These are phyloP conservation scores for Nesometra sesokonis DNA, from an alignment of 35 echinoderm and acorn worm species.

Conservation along the genomic window DNA sequence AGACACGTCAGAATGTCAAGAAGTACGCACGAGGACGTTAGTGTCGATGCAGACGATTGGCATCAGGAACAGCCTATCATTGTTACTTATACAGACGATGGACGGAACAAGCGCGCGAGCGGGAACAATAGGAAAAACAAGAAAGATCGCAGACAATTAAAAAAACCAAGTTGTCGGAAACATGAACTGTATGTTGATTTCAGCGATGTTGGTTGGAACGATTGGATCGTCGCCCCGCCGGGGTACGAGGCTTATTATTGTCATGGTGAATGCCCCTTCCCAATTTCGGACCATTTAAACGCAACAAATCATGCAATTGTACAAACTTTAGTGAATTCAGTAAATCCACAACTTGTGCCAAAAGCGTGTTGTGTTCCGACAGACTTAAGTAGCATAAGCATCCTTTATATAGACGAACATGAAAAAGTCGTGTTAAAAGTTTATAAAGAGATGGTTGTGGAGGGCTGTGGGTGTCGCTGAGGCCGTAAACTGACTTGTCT, in stretches of 20 bases:
- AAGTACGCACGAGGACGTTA: slow-evolving; percentile 19
- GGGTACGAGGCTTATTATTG: slow-evolving; percentile 94
- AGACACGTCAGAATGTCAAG: slow-evolving; percentile 26
- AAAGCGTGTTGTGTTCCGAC: slow-evolving; percentile 95
- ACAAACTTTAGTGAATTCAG: slow-evolving; percentile 94
- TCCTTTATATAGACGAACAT: slow-evolving; percentile 78
- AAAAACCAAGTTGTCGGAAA: slow-evolving; percentile 58
- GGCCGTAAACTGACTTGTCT: not conserved
- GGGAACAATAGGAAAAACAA: slow-evolving; percentile 19
- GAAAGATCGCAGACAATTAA: slow-evolving; percentile 16
- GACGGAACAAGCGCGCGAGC: slow-evolving; percentile 51
- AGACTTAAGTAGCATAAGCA: slow-evolving; percentile 86
- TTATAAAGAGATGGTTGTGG: slow-evolving; percentile 94
- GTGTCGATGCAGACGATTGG: slow-evolving; percentile 42
- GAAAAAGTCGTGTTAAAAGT: slow-evolving; percentile 84
- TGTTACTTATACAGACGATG: slow-evolving; percentile 85
- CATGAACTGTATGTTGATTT: slow-evolving; percentile 88
- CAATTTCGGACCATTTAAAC: slow-evolving; percentile 74
- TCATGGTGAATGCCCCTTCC: slow-evolving; percentile 84
- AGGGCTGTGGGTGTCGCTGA: slow-evolving; percentile 94
- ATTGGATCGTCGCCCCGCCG: slow-evolving; percentile 89
- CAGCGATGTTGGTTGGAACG: slow-evolving; percentile 81
- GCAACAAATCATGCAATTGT: slow-evolving; percentile 94
- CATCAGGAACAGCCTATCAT: slow-evolving; percentile 62
- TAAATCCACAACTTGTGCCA: slow-evolving; percentile 58